A percentile compares a stretch with the other conserved stretches of the same genome.
These are phyloP conservation scores for Drosophila nannoptera DNA, from an alignment of 1,140 invertebrate genomes.

Conservation along the genomic window DNA sequence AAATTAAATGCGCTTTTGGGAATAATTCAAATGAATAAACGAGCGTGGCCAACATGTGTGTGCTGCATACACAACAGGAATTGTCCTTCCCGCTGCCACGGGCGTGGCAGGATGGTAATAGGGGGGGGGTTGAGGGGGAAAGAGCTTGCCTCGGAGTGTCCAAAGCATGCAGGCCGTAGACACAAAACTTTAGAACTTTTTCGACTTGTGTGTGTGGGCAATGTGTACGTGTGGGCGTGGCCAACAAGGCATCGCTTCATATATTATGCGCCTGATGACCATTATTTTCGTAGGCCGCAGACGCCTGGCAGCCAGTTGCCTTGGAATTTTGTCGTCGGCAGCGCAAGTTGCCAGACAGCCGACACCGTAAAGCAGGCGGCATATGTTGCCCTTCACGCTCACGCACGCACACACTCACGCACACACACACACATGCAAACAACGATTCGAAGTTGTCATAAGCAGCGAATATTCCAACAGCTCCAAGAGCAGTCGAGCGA, in stretches of 20 bases:
- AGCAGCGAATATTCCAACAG: conserved; percentile 7
- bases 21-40: conserved; percentile 79
- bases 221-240: conserved; percentile 19
- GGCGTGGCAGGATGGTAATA: no score
- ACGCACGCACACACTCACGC: neutral
- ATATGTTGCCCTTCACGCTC: conserved; percentile 31
- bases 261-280: conserved; percentile 75
- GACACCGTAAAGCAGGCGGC: conserved; percentile 40
- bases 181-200: conserved; percentile 49
- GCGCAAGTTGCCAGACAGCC: conserved; percentile 27
- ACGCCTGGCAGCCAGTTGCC: conserved; percentile 32
- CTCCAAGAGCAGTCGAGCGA: conserved; percentile 32
- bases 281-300: conserved; percentile 67
- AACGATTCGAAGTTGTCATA: conserved; percentile 51
- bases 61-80: conserved; percentile 71
- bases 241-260: conserved; percentile 55
- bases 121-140: no score
- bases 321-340: conserved; percentile 12
- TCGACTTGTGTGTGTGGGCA: conserved; percentile 31
- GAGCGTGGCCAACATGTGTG: conserved; percentile 72
- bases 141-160: no score
- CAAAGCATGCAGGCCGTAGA: conserved; percentile 25
- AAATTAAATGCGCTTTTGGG: conserved; percentile 79
- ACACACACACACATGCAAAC: no score
- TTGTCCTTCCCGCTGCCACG: conserved; percentile 44